Evolutionary conservation across 2,888 invertebrate genomes (phyloP), one percentile per base, ranked within the genome.

Genomic region (Ophion ventricosus): DNA sequence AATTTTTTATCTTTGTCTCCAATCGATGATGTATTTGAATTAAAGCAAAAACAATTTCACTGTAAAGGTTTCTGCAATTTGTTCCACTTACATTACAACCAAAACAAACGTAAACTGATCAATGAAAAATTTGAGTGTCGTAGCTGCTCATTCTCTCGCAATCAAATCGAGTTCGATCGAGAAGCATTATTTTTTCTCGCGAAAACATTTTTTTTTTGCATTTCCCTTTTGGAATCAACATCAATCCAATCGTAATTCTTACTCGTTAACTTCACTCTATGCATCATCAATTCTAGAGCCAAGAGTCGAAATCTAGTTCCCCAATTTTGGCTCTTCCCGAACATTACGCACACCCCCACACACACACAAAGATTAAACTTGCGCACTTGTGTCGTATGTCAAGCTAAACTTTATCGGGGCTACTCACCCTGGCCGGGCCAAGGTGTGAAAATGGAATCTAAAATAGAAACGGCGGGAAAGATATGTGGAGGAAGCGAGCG

Each of bases 401-500:
- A 54, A 80, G 40, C 72, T 56, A 67, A 74, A 80, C 67, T 66
- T 70, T 26, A 76, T 79, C 78, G 72, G 81, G 84, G 67, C 81
- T 74, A 79, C 29, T 82, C 81, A 82, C 81, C 81, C 84, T 83
- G 40, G 29, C 49, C 23, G 83, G 84, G 63, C 69, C 61, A 80
- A 80, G 76, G 84, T 86, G 80, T 74, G 78, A 80, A 63, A 74
- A 76, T 79, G 57, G 8, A 35, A 69, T 40, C 10, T 11, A 29
- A 63, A 74, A 64, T 69, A 73, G 63, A 35, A 69, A 69, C 63
- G 25, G n/a, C 14, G 35, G 43, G n/a, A 63, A 57, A 74, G 57
- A 80, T 64, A 57, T 76, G 66, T 35, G 80, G 75, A 78, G 72
- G 59, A 56, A 75, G 67, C 49, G 57, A 66, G 70, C 77, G 77